A percentile compares a stretch with the other conserved stretches of the same genome.
Evolutionary conservation across 2,888 invertebrate genomes (phyloP).

Genomic region (Nebria brevicollis): DNA sequence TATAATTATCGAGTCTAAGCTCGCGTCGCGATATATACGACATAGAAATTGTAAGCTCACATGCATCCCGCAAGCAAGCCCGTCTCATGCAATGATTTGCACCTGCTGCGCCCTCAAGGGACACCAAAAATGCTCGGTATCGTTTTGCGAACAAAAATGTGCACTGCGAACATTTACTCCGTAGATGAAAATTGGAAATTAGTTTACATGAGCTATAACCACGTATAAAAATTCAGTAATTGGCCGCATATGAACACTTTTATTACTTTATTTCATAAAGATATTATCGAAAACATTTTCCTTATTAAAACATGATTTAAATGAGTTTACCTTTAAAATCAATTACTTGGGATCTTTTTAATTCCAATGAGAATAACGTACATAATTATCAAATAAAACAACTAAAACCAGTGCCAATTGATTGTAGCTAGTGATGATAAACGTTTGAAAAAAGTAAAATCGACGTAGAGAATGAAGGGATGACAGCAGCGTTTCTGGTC

Average conservation of each 20-base stretch:
- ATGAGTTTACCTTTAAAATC: no score
- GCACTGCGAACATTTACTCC: constrained; percentile 23
- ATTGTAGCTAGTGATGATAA: neutral
- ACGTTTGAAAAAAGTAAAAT: neutral
- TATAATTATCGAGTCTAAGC: constrained; percentile 51
- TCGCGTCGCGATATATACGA: constrained; percentile 37
- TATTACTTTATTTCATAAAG: neutral
- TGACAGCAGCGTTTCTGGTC: constrained; percentile 19
- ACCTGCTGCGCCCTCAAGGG: constrained; percentile 8
- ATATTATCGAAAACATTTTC: neutral
- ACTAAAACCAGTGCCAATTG: neutral
- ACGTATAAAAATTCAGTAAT: constrained; percentile 10
- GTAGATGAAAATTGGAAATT: constrained; percentile 11
- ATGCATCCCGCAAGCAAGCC: neutral
- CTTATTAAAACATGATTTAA: neutral
- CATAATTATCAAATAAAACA: no score
- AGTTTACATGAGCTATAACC: neutral
- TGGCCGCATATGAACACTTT: constrained; percentile 6
- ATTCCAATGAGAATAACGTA: no score
- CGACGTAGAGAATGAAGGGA: neutral
- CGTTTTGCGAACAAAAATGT: neutral
- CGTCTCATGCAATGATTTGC: constrained; percentile 34
- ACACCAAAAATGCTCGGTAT: constrained; percentile 11
- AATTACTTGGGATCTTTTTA: no score
- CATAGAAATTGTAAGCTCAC: constrained; percentile 21